These are phyloP conservation scores for Pristionchus arcanus DNA, from an alignment of 2,888 invertebrate genomes.

Conservation along the genomic window DNA sequence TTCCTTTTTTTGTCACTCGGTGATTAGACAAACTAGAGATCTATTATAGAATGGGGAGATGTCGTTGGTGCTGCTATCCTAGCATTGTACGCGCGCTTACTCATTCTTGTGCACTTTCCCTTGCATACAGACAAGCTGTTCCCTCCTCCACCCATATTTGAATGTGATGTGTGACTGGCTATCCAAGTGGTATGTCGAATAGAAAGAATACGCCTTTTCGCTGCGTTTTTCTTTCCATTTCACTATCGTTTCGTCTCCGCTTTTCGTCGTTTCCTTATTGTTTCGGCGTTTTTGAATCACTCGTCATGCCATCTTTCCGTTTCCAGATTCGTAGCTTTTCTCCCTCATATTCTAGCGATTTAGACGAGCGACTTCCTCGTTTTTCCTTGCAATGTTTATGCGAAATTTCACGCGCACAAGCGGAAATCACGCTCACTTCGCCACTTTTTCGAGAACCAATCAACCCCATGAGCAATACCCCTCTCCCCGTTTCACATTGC, in stretches of 20 bases:
- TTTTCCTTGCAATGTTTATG: constrained; percentile 35
- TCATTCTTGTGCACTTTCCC: not conserved
- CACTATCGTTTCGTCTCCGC: constrained; percentile 2
- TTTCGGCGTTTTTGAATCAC: not conserved
- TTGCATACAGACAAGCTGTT: not conserved
- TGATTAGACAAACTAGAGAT: not conserved
- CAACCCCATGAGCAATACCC: not conserved
- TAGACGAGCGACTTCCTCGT: not conserved
- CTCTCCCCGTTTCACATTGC: not conserved
- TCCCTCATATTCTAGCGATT: not conserved
- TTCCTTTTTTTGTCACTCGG: not conserved
- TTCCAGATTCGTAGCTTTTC: not conserved
- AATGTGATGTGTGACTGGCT: not conserved
- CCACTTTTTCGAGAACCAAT: constrained; percentile 9
- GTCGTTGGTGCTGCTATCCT: not conserved
- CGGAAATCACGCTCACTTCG: not conserved
- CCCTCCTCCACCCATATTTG: not conserved
- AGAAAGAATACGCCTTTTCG: not conserved
- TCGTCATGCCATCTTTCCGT: not conserved
- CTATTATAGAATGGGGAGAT: not conserved
- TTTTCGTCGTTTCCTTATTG: not conserved
- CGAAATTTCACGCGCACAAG: not conserved
- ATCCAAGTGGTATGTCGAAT: not conserved
- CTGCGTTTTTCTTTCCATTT: not conserved
- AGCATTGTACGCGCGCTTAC: constrained; percentile 25